A percentile compares a stretch with the other conserved stretches of the same genome.
phyloP scores from a whole-genome alignment of 2,113 vertebrate genomes.

The Pangasianodon hypophthalmus region DNA sequence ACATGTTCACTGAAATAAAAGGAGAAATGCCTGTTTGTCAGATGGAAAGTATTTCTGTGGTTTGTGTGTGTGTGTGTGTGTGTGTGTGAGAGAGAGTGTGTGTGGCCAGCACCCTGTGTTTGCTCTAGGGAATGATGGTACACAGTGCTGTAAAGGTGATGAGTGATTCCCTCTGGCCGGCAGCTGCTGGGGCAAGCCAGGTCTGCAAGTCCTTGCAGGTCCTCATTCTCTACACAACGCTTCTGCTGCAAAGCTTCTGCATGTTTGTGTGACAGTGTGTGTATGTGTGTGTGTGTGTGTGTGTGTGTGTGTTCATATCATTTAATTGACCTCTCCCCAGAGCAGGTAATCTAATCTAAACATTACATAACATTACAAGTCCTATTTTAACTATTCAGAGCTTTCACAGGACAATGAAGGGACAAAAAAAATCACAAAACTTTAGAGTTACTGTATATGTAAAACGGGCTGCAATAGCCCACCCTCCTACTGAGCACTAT shows the following conservation, averaged over 20 bases:
- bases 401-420: not conserved
- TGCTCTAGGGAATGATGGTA: conserved; percentile 71
- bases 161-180: conserved; percentile 65
- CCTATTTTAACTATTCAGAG: not conserved
- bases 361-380: not conserved
- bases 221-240: conserved; percentile 41
- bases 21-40: conserved; percentile 29
- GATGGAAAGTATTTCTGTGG: conserved; percentile 44
- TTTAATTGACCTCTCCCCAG: conserved; percentile 26
- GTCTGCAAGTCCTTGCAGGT: conserved; percentile 67
- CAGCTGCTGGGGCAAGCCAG: conserved; percentile 68
- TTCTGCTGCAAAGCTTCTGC: conserved; percentile 6
- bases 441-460: not conserved
- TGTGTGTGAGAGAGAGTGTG: conserved; percentile 10
- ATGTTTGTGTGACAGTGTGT: conserved; percentile 17
- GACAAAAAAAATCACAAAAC: not conserved
- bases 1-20: conserved; percentile 29
- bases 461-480: conserved; percentile 8
- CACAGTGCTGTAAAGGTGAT: conserved; percentile 57
- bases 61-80: conserved; percentile 33
- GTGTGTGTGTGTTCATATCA: conserved; percentile 29
- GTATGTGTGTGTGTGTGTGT: conserved; percentile 37
- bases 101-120: conserved; percentile 60
- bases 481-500: conserved; percentile 22
- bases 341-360: not conserved